Evolutionary conservation across 2,797 vertebrate genomes (phyloP), one percentile per base, ranked within the genome.

Genomic region (Sebastes umbrosus): DNA sequence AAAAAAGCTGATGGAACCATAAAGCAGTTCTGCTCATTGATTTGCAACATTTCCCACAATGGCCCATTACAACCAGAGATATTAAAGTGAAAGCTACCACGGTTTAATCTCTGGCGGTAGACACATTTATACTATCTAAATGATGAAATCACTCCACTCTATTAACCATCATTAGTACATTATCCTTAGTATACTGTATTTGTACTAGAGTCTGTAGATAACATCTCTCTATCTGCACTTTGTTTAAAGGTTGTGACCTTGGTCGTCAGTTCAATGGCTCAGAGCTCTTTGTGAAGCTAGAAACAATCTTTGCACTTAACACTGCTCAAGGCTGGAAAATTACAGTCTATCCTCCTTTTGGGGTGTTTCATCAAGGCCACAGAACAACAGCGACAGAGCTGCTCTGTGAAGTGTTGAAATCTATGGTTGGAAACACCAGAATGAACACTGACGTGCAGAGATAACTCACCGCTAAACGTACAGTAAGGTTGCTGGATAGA

Each of bases 321-420:
- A 64, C 64, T 32, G 69, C 73, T 85, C 88, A 86, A 89, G 85
- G 87, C 80, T 82, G 60, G 34, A 84, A 87, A 85, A 87, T 89
- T 73, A 80, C 43, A 78, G 55, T 78, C 29, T 46, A 74, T 90
- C 76, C 62, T 90, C 87, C 64, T 77, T 73, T 82, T 67, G 46
- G 32, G 50, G 84, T 83, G 74, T 80, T 80, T 74, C 75, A 69
- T 79, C 69, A 88, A 90, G 88, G 85, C 89, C 84, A 67, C 69
- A 69, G 57, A 92, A 79, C 75, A 84, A 76, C 74, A 77, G 77
- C 16, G 69, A 73, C 76, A 77, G 46, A 73, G 71, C 75, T 13
- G 65, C 75, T 82, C 43, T 34, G 80, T 62, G 36, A 78, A 75
- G 71, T 73, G 57, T 64, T 75, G 74, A 82, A 71, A 81, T 34